These are phyloP conservation scores for Phalacrocorax brasilianus DNA, from an alignment of 2,113 vertebrate genomes.

Conservation along the genomic window DNA sequence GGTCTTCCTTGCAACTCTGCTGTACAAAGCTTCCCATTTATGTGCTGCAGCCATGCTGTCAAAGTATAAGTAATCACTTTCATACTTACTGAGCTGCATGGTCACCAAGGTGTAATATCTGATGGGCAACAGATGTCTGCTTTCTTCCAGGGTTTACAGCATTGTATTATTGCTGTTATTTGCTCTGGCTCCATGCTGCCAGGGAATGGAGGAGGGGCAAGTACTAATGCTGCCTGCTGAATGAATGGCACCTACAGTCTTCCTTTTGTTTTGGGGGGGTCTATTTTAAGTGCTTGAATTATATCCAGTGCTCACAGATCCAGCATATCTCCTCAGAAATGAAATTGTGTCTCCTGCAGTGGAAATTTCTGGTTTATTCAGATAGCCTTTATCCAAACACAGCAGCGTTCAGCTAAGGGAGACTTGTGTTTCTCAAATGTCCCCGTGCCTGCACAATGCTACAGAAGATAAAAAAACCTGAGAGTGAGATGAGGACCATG, in stretches of 20 bases:
- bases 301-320: neutral
- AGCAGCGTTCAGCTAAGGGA: neutral
- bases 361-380: neutral
- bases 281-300: neutral
- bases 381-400: neutral
- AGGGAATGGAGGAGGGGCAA: neutral
- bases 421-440: neutral
- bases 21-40: neutral
- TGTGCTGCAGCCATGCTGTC: neutral
- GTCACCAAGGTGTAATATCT: constrained; percentile 63
- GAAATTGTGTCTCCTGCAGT: neutral
- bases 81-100: constrained; percentile 44
- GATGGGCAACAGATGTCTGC: constrained; percentile 54
- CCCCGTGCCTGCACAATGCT: neutral
- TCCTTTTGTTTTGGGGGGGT: neutral
- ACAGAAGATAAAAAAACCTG: neutral
- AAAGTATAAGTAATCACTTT: constrained; percentile 46
- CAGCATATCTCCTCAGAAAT: neutral
- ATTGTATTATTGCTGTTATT: neutral
- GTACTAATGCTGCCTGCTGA: neutral
- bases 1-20: neutral
- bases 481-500: neutral
- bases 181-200: constrained; percentile 32
- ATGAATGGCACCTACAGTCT: neutral
- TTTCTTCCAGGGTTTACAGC: constrained; percentile 24